These are phyloP conservation scores for Tenodera sinensis DNA, from an alignment of 2,888 invertebrate genomes.

Conservation along the genomic window DNA sequence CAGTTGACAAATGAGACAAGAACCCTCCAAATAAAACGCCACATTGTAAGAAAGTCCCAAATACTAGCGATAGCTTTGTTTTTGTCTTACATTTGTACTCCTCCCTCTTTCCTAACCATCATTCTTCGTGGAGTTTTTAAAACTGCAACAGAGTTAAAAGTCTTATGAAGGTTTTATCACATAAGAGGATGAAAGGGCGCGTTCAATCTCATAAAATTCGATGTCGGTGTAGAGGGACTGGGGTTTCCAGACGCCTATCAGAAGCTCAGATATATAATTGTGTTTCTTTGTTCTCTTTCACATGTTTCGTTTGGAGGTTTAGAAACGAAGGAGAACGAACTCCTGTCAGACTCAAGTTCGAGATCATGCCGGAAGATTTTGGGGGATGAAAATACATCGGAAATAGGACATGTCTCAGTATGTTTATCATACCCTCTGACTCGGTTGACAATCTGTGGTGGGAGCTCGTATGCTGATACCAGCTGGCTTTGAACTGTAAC, in stretches of 20 bases:
- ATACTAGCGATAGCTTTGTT: background rate
- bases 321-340: no score
- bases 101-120: background rate
- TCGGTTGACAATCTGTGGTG: no score
- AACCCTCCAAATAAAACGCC: conserved; percentile 20
- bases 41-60: background rate
- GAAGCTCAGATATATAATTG: background rate
- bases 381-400: no score
- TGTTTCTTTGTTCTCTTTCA: background rate
- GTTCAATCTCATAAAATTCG: conserved; percentile 14
- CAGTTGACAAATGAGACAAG: conserved; percentile 27
- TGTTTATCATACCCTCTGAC: no score
- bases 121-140: background rate
- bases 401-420: no score
- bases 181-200: conserved; percentile 11
- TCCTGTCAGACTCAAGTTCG: no score
- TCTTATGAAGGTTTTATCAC: conserved; percentile 20
- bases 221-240: background rate
- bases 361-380: no score
- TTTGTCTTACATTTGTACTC: background rate
- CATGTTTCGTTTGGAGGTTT: no score
- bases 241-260: background rate
- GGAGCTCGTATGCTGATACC: no score
- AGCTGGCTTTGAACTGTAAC: no score
- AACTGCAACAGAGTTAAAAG: conserved; percentile 13